Evolutionary conservation across 30 jellyfish, hydroid and myxozoan species (phyloP).

Genomic region (Hydractinia echinata): DNA sequence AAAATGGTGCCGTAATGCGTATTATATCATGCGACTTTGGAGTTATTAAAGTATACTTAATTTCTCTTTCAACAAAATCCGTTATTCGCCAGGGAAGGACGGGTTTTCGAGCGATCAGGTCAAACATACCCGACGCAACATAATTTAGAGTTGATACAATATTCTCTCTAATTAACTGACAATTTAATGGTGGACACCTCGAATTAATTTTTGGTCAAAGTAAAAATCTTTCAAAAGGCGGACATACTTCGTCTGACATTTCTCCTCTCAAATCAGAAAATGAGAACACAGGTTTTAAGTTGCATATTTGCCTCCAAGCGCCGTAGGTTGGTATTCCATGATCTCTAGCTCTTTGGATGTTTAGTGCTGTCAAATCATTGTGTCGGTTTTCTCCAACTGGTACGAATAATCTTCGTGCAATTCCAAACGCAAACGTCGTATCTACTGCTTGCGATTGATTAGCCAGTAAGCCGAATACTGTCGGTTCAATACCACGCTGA

Average conservation of each 20-base stretch:
- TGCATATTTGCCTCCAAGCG: conserved; percentile 7
- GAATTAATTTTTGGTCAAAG: too few relatives aligned
- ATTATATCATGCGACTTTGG: too few relatives aligned
- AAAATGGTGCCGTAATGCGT: too few relatives aligned
- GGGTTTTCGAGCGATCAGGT: too few relatives aligned
- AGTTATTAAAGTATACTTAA: too few relatives aligned
- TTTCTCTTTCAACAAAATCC: too few relatives aligned
- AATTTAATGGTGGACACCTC: too few relatives aligned
- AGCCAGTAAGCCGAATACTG: conserved; percentile 21
- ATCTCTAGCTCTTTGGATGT: conserved; percentile 50
- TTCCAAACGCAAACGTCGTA: conserved; percentile 11
- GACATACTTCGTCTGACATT: not conserved
- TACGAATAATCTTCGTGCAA: conserved; percentile 9
- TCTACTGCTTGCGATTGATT: conserved; percentile 26
- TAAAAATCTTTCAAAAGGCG: too few relatives aligned
- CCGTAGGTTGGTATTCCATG: conserved; percentile 45
- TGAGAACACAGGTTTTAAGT: not conserved
- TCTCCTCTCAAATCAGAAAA: not conserved
- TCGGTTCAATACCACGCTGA: not conserved
- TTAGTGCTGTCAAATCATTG: conserved; percentile 32
- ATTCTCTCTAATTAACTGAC: too few relatives aligned
- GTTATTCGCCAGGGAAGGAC: too few relatives aligned
- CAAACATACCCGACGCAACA: too few relatives aligned
- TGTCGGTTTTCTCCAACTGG: not conserved
- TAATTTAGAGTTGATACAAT: too few relatives aligned